Base-by-base conservation (phyloP, 92 coral and sea anemone species). In the Umimayanthus chanpuru region DNA sequence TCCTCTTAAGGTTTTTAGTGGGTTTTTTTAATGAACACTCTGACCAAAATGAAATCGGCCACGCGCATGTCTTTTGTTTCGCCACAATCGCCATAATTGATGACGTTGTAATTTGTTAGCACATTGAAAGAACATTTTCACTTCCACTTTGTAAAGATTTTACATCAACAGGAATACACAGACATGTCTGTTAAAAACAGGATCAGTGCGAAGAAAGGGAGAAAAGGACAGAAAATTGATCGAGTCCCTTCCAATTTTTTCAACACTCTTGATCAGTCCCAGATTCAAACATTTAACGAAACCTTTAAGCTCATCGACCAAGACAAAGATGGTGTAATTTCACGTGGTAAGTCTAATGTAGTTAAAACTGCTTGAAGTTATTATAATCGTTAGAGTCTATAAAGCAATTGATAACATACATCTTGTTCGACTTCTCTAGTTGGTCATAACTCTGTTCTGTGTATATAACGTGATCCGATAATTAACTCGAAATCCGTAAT, bases 281-380 rank as follows among this genome's bases (percentile, higher is more conserved):
- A 83, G 65, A 83, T 83, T 67, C 87, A 83, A 30, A 83, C 49
- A 18, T 83, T 83, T 83, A 83, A 83, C 73, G 87, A 83, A 71
- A 43, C 87, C 1, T 83, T 83, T 70, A 83, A 83, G 29, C 64
- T 83, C 21, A 71, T 83, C 41, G 87, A 83, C 15, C 87, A 83
- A 47, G 87, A 83, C 44, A 83, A 83, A 30, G 87, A 83, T 29
- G 87, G 87, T 1, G 87, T 83, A 4, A 83, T 83, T 23, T 83
- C 87, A n/a, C 66, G 47, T 1, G 79, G 87, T 83, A 83, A 83
- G 77, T 36, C 40, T 70, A 11, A 1, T 53, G 58, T 53, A 53
- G 58, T 53, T 11, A 53, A 53, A 12, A 53, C 58, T 53, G 18
- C 58, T 53, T 53, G 58, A 53, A 53, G 20, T 12, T 15, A 47